These are phyloP conservation scores for Ceuthmochares aereus DNA, from an alignment of 2,113 vertebrate genomes.

Conservation along the genomic window DNA sequence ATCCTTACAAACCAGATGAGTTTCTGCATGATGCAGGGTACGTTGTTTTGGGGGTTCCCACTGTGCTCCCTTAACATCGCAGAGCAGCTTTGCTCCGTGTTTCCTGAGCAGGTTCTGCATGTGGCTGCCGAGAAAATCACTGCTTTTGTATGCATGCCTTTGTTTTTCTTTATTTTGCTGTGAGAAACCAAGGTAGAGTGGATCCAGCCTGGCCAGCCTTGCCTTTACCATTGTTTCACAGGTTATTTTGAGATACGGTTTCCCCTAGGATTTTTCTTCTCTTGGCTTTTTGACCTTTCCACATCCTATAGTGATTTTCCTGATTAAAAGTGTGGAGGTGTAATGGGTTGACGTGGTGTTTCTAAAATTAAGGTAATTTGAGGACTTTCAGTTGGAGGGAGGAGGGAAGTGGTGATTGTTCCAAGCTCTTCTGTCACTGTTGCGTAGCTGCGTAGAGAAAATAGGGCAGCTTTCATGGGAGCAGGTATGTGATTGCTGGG, in stretches of 20 bases:
- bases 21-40: slow-evolving; percentile 15
- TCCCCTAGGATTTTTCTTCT: not conserved
- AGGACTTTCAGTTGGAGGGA: not conserved
- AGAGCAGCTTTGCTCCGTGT: not conserved
- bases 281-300: slow-evolving; percentile 30
- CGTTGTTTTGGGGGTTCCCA: slow-evolving; percentile 3
- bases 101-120: slow-evolving; percentile 27
- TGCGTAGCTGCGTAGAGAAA: not conserved
- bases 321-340: not conserved
- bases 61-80: slow-evolving; percentile 35
- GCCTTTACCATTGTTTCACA: not conserved
- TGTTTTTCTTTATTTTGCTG: slow-evolving; percentile 33
- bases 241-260: slow-evolving; percentile 44
- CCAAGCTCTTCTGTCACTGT: not conserved
- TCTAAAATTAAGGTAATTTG: not conserved
- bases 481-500: not conserved
- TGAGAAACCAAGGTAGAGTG: not conserved
- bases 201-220: not conserved
- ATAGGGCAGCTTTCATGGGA: not conserved
- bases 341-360: not conserved
- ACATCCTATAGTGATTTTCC: slow-evolving; percentile 1
- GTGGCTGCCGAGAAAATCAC: slow-evolving; percentile 18
- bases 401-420: not conserved
- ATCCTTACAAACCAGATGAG: slow-evolving; percentile 8
- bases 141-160: slow-evolving; percentile 14